Percentiles rank a stretch among this genome's conserved stretches.
phyloP scores from a whole-genome alignment of 2,113 vertebrate species.

The Neolamprologus tretocephalus region DNA sequence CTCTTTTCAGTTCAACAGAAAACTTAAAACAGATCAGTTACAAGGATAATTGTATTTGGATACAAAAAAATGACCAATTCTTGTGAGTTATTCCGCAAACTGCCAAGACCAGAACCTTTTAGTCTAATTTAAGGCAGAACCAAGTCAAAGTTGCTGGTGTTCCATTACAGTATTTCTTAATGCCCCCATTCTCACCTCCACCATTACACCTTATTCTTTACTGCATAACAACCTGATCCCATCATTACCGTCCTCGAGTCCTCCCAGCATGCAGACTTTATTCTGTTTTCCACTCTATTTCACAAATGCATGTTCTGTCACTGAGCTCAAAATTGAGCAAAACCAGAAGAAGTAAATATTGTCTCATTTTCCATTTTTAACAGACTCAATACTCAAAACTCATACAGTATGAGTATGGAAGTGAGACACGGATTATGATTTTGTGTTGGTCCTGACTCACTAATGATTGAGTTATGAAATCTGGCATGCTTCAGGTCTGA shows the following conservation, averaged over 20 bases:
- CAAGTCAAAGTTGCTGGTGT: background rate
- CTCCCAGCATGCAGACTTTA: background rate
- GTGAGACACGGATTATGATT: background rate
- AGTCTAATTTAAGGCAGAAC: background rate
- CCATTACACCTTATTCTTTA: background rate
- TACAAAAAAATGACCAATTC: background rate
- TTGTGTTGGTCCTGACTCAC: background rate
- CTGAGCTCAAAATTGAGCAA: background rate
- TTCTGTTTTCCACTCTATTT: background rate
- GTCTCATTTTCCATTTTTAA: background rate
- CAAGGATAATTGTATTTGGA: background rate
- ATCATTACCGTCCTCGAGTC: background rate
- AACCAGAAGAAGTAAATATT: background rate
- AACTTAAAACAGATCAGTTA: background rate
- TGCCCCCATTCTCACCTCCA: background rate
- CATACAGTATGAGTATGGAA: background rate
- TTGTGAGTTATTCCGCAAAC: background rate
- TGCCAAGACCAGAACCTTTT: background rate
- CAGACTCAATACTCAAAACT: background rate
- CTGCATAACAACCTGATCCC: background rate
- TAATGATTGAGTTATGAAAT: background rate
- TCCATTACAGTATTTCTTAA: background rate
- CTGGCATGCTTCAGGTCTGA: background rate
- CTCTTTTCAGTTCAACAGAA: background rate
- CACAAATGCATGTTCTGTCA: background rate